These are phyloP conservation scores for Chiloscyllium plagiosum DNA, from an alignment of 2,113 vertebrate genomes.

Conservation along the genomic window DNA sequence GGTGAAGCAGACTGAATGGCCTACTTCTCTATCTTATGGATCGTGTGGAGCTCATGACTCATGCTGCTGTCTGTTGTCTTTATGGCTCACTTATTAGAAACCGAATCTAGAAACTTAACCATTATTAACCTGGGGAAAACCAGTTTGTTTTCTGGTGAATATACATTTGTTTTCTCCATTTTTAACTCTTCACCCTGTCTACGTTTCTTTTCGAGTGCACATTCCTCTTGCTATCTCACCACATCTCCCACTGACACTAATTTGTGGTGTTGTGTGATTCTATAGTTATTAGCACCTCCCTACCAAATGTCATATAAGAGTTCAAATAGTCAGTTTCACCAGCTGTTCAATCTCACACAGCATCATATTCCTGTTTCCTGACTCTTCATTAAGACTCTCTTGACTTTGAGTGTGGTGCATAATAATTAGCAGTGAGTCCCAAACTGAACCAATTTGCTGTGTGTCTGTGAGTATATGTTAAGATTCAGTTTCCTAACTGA, in stretches of 20 bases:
- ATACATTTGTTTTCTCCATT: background rate
- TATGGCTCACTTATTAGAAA: background rate
- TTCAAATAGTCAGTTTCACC: background rate
- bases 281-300: background rate
- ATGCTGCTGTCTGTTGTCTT: background rate
- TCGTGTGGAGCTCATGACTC: too few relatives aligned
- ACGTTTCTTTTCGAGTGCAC: too few relatives aligned
- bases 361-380: background rate
- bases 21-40: too few relatives aligned
- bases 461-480: background rate
- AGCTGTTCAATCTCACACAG: background rate
- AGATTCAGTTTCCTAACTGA: background rate
- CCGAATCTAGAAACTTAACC: background rate
- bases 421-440: background rate
- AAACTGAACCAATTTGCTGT: background rate
- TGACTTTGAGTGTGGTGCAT: background rate
- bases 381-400: background rate
- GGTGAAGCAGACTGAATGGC: too few relatives aligned
- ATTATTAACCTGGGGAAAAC: background rate
- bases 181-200: background rate
- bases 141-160: background rate
- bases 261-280: background rate
- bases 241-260: background rate
- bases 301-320: background rate
- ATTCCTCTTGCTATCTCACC: background rate